Evolutionary conservation across 2,113 vertebrate genomes (phyloP).

Genomic region (Trematomus loennbergii): DNA sequence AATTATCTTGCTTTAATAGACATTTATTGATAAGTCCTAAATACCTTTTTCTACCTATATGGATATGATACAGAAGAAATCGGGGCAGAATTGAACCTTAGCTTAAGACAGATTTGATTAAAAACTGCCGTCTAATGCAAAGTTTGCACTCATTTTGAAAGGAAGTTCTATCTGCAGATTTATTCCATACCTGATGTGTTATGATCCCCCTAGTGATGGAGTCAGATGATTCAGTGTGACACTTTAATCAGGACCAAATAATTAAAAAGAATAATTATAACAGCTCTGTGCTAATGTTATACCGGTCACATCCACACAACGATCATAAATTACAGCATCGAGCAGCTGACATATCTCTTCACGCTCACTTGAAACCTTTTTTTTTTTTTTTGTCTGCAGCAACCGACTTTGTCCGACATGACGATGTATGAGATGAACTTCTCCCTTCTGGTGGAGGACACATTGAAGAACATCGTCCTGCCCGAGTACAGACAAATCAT

Average conservation of each 20-base stretch:
- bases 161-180: too few species aligned
- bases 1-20: too few species aligned
- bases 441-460: constrained; percentile 98
- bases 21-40: too few species aligned
- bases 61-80: neutral
- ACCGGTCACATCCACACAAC: neutral
- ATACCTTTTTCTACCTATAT: too few species aligned
- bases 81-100: too few species aligned
- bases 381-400: constrained; percentile 80
- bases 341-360: neutral
- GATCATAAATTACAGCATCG: neutral
- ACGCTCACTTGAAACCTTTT: neutral
- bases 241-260: constrained; percentile 2
- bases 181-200: too few species aligned
- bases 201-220: neutral
- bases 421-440: constrained; percentile 99
- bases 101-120: too few species aligned
- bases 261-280: neutral
- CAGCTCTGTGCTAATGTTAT: neutral
- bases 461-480: constrained; percentile 92
- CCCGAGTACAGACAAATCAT: constrained; percentile 96
- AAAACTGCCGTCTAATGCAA: too few species aligned
- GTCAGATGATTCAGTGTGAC: neutral
- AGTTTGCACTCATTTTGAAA: too few species aligned
- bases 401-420: constrained; percentile 99